Percentiles rank a stretch among this genome's conserved stretches.
Evolutionary conservation across 1,140 invertebrate genomes (phyloP).

Genomic region (Anagrus nilaparvatae): DNA sequence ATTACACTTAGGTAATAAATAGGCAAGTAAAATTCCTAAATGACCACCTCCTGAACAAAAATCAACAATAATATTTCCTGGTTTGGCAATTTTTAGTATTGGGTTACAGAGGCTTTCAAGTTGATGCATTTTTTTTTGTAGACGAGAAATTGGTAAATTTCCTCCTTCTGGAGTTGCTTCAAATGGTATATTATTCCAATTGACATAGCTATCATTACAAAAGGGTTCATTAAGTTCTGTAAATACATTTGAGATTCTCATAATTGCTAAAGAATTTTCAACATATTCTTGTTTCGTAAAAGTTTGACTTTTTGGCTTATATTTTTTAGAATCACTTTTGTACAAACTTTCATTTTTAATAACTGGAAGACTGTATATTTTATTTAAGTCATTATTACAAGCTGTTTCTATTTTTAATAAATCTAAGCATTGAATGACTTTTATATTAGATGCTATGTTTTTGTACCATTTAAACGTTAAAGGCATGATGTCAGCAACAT

Average conservation of each 20-base stretch:
- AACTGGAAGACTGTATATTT: constrained; percentile 22
- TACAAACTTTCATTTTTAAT: constrained; percentile 55
- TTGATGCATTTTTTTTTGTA: constrained; percentile 76
- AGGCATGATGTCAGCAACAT: constrained; percentile 49
- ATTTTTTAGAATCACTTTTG: constrained; percentile 65
- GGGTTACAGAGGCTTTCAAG: constrained; percentile 79
- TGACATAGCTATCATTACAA: constrained; percentile 38
- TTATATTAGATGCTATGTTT: constrained; percentile 35
- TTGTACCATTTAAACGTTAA: constrained; percentile 57
- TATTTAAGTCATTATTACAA: constrained; percentile 2
- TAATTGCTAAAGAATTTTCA: constrained; percentile 48
- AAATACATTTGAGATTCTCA: constrained; percentile 33
- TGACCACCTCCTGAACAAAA: constrained; percentile 93
- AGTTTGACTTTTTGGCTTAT: constrained; percentile 59
- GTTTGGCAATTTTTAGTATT: constrained; percentile 55
- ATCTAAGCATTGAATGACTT: constrained; percentile 28
- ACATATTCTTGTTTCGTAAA: constrained; percentile 69
- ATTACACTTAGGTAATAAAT: constrained; percentile 62
- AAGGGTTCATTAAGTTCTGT: constrained; percentile 33
- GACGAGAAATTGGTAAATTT: constrained; percentile 62
- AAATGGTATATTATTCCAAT: constrained; percentile 58
- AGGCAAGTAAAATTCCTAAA: constrained; percentile 77
- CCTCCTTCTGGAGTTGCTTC: constrained; percentile 69
- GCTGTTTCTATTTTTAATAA: constrained; percentile 19
- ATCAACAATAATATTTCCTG: constrained; percentile 64